Conservation (phyloP, 2,888 invertebrate genomes). For the Phlogophora meticulosa region DNA sequence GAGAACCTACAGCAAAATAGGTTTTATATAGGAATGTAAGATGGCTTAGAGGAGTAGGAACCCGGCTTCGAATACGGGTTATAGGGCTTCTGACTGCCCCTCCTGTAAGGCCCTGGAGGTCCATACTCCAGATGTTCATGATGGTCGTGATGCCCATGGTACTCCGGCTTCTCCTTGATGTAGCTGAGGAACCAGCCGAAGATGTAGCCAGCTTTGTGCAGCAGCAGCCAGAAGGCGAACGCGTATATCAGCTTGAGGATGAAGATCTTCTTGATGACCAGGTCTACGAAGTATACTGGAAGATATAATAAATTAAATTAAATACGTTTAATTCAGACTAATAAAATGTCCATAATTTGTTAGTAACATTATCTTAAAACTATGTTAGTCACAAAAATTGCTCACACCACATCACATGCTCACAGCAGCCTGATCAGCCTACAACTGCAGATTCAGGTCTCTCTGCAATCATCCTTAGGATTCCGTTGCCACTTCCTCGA, state of each 20-base stretch:
- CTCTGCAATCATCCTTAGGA: too few relatives aligned
- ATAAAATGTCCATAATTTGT: too few relatives aligned
- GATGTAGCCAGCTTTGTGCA: slow-evolving; percentile 88
- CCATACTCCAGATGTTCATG: slow-evolving; percentile 72
- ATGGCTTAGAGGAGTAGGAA: slow-evolving; percentile 23
- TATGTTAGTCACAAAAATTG: too few relatives aligned
- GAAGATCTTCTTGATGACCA: slow-evolving; percentile 86
- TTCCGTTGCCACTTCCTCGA: too few relatives aligned
- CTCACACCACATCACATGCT: too few relatives aligned
- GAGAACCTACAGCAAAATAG: slow-evolving; percentile 11
- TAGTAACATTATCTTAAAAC: too few relatives aligned
- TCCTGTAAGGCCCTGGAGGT: slow-evolving; percentile 65
- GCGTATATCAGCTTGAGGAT: slow-evolving; percentile 86
- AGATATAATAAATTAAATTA: slow-evolving; percentile 39
- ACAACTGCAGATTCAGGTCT: too few relatives aligned
- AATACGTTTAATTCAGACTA: too few relatives aligned
- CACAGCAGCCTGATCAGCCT: too few relatives aligned
- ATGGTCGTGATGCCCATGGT: slow-evolving; percentile 71
- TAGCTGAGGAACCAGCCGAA: slow-evolving; percentile 85
- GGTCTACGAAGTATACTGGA: slow-evolving; percentile 85
- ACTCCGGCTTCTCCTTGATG: slow-evolving; percentile 82
- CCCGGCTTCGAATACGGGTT: slow-evolving; percentile 59
- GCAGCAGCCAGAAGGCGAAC: slow-evolving; percentile 83
- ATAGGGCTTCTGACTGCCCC: slow-evolving; percentile 51
- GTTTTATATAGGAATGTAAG: slow-evolving; percentile 34